phyloP scores from a whole-genome alignment of 2,797 vertebrate species.

The Pipistrellus kuhlii region DNA sequence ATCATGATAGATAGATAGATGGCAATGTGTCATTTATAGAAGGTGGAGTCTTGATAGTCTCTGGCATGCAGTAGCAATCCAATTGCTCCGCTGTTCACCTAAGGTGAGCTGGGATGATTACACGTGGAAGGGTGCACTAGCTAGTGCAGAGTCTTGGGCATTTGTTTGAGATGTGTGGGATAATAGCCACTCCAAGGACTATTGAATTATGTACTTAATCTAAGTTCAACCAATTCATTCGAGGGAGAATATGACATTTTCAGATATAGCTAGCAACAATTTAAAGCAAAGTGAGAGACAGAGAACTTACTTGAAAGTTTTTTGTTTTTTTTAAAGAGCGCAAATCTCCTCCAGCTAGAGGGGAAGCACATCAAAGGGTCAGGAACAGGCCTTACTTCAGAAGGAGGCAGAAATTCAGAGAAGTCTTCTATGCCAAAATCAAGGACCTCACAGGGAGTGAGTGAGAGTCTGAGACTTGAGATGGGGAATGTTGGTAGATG shows the following conservation, averaged over 20 bases:
- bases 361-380: background rate
- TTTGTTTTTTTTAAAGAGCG: background rate
- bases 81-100: background rate
- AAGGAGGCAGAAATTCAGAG: background rate
- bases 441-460: background rate
- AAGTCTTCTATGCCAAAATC: background rate
- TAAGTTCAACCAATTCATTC: background rate
- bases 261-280: background rate
- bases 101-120: background rate
- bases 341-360: background rate
- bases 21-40: background rate
- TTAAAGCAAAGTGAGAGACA: background rate
- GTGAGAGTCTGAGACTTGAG: background rate
- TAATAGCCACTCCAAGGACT: background rate
- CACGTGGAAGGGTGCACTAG: background rate
- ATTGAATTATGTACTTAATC: background rate
- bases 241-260: background rate
- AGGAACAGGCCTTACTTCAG: background rate
- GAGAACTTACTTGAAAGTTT: background rate
- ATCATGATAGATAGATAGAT: background rate
- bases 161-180: background rate
- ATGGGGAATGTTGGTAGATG: background rate
- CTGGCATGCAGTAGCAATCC: background rate
- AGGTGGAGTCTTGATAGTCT: background rate
- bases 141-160: background rate